phyloP scores from a whole-genome alignment of 2,797 vertebrate species.

The Chiloscyllium punctatum region DNA sequence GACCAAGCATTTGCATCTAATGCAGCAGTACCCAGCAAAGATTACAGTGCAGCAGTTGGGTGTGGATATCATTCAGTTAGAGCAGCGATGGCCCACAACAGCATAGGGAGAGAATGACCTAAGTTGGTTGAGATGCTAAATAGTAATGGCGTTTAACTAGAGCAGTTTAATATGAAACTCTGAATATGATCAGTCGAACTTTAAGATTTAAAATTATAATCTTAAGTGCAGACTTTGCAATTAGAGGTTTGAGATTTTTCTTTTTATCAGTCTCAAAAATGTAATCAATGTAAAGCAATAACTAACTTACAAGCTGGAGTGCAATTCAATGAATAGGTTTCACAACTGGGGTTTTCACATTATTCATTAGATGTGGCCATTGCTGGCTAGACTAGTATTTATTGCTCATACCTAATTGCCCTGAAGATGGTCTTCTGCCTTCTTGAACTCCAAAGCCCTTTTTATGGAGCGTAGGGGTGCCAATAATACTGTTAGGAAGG shows the following conservation, averaged over 20 bases:
- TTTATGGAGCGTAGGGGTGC: too few species aligned
- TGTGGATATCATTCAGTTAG: too few species aligned
- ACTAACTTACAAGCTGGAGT: neutral
- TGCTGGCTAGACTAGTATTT: too few species aligned
- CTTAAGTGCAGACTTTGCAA: neutral
- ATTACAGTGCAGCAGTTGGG: too few species aligned
- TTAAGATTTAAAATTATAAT: neutral
- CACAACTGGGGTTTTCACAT: neutral
- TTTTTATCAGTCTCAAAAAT: neutral
- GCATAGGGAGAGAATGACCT: neutral
- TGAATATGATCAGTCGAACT: neutral
- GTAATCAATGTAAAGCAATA: neutral
- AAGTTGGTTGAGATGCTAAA: neutral
- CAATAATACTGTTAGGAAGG: too few species aligned
- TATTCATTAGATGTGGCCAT: too few species aligned
- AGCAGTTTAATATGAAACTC: neutral
- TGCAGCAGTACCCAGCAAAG: neutral
- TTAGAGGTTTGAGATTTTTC: neutral
- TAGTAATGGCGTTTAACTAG: neutral
- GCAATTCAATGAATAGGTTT: neutral
- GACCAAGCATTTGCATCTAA: neutral
- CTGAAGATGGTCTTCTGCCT: too few species aligned
- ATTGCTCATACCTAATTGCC: too few species aligned
- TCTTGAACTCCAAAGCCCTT: too few species aligned
- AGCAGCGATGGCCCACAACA: too few species aligned